Evolutionary conservation across 2,797 vertebrate genomes (phyloP), one percentile per base, ranked within the genome.

Genomic region (Pagetopsis macropterus): DNA sequence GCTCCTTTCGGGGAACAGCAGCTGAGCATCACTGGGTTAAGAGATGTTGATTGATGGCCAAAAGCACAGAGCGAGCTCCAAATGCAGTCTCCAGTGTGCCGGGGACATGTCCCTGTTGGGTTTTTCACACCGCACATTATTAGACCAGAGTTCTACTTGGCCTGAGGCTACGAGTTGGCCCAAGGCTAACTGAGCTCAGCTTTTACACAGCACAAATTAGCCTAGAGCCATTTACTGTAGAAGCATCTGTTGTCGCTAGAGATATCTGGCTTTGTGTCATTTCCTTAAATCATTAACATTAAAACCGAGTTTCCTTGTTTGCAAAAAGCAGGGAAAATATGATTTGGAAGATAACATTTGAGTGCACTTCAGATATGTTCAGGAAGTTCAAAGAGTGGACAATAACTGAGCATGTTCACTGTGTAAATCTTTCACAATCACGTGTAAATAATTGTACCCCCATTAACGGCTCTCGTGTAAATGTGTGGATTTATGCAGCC

Each of bases 131-230:
- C 48, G 55, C 62, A 76, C 71, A 74, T 82, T 85, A 84, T 87
- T 73, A 82, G 56, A 83, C 65, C 62, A 67, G 68, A 79, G 81
- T 76, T 86, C 63, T 64, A 79, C 64, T 72, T 78, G 52, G 81
- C 87, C 84, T 44, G 23, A 68, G 85, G 88, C 84, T 81, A 77
- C n/a, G 11, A 70, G 62, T 62, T 79, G 68, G 87, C 87, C 78
- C 71, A 76, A 77, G 83, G 87, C 75, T 72, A 83, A 83, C 56
- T 46, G 58, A 88, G 70, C 70, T 73, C 58, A 41, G 40, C 61
- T 85, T 81, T 79, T 78, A 81, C 62, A 73, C 66, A 27, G 65
- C 76, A 83, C 55, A 75, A 90, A 82, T 87, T 80, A 88, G 88
- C 89, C 86, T 51, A 13, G 3, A 81, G 90, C 84, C 68, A 66